A percentile compares a stretch with the other conserved stretches of the same genome.
Conservation (phyloP, 2,797 vertebrate species). For the Lithobates sylvaticus region DNA sequence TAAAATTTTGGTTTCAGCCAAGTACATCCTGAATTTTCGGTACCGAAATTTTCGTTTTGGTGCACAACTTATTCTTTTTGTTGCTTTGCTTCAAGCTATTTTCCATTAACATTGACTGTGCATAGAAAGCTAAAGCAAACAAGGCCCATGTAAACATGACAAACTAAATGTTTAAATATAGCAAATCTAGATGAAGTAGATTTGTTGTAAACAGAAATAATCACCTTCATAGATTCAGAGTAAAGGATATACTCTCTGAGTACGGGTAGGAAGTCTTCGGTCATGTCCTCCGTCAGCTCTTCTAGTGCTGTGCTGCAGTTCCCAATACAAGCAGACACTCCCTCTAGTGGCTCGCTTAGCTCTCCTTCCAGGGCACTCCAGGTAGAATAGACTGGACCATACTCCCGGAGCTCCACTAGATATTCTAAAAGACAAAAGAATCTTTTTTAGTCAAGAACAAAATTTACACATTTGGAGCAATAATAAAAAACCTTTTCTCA, state of each 20-base stretch:
- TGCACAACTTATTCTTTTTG: too few relatives aligned
- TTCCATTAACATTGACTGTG: too few relatives aligned
- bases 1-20: too few relatives aligned
- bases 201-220: neutral
- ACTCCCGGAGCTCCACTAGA: conserved; percentile 91
- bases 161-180: too few relatives aligned
- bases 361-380: conserved; percentile 89
- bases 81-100: too few relatives aligned
- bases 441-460: neutral
- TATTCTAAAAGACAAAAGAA: conserved; percentile 81
- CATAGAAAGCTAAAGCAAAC: too few relatives aligned
- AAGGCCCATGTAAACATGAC: too few relatives aligned
- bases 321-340: conserved; percentile 85
- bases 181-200: too few relatives aligned
- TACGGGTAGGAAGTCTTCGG: conserved; percentile 93
- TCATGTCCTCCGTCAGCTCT: conserved; percentile 91
- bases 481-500: too few relatives aligned
- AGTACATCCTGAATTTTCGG: too few relatives aligned
- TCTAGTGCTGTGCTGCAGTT: conserved; percentile 89
- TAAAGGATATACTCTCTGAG: conserved; percentile 94
- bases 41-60: too few relatives aligned
- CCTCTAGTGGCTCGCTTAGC: conserved; percentile 88
- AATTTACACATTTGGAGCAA: too few relatives aligned
- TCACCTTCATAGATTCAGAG: conserved; percentile 96
- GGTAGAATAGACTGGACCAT: conserved; percentile 89